Evolutionary conservation across 92 coral and sea anemone genomes (phyloP).

Genomic region (Phymanthus crucifer): DNA sequence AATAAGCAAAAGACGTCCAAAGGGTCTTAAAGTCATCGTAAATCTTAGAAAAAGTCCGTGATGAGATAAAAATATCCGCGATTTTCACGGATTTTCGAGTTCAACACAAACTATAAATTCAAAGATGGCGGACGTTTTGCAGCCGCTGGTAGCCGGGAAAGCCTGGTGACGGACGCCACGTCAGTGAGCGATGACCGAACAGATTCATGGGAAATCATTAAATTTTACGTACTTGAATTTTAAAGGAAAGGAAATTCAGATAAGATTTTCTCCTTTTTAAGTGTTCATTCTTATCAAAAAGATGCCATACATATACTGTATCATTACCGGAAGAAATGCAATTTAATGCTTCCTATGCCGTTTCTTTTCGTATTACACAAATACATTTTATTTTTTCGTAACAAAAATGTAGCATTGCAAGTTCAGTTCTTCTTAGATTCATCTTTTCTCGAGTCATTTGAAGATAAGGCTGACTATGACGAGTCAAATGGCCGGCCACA

Average conservation of each 20-base stretch:
- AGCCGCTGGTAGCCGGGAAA: constrained; percentile 68
- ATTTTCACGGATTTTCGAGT: constrained; percentile 48
- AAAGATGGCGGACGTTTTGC: constrained; percentile 83
- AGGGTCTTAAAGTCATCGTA: constrained; percentile 56
- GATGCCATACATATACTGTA: too few relatives aligned
- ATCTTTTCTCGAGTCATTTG: too few relatives aligned
- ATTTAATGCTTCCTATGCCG: too few relatives aligned
- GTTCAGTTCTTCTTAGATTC: too few relatives aligned
- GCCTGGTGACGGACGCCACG: constrained; percentile 87
- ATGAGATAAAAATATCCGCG: constrained; percentile 52
- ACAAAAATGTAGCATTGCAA: too few relatives aligned
- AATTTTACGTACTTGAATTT: neutral
- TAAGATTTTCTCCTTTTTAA: too few relatives aligned
- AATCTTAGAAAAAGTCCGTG: constrained; percentile 34
- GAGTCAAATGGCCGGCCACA: neutral
- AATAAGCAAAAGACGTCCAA: constrained; percentile 61
- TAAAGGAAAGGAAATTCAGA: neutral
- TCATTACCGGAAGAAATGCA: too few relatives aligned
- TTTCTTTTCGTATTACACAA: too few relatives aligned
- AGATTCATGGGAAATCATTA: constrained; percentile 55
- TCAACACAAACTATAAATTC: constrained; percentile 30
- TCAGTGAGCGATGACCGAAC: constrained; percentile 53
- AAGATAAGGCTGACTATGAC: neutral
- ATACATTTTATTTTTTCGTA: too few relatives aligned
- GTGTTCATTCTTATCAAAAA: too few relatives aligned